Conservation (phyloP, 2,113 vertebrate species). For the Nesogale talazaci region DNA sequence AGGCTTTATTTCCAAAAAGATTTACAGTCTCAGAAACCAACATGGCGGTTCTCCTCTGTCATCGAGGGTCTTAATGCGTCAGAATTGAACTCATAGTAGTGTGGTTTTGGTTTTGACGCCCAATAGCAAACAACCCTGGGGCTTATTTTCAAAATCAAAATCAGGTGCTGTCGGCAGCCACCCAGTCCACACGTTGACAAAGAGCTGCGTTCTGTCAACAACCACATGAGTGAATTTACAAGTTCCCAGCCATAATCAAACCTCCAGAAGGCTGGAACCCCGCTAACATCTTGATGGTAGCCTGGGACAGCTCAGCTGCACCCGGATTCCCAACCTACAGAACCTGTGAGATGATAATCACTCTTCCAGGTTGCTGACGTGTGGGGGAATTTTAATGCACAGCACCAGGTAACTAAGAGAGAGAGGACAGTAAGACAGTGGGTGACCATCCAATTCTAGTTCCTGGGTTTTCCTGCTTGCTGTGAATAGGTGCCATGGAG, state of each 20-base stretch:
- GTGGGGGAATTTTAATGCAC: background rate
- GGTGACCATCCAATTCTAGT: background rate
- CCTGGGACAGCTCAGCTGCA: too few relatives aligned
- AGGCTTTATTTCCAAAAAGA: too few relatives aligned
- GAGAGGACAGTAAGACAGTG: background rate
- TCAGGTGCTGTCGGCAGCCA: background rate
- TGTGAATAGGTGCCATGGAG: too few relatives aligned
- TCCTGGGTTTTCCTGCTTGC: background rate
- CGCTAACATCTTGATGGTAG: background rate
- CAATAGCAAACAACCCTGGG: too few relatives aligned
- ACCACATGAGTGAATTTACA: too few relatives aligned
- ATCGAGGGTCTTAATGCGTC: too few relatives aligned
- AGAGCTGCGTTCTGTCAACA: background rate
- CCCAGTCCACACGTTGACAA: background rate
- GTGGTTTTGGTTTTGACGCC: too few relatives aligned
- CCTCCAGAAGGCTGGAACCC: background rate
- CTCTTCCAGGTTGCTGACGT: background rate
- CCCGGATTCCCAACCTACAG: background rate
- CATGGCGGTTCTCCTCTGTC: too few relatives aligned
- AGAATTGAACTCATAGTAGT: too few relatives aligned
- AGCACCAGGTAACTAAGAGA: background rate
- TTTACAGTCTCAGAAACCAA: too few relatives aligned
- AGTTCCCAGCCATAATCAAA: background rate
- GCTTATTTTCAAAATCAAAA: background rate
- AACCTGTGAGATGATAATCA: background rate